Evolutionary conservation across 2,113 vertebrate genomes (phyloP).

Genomic region (Varanus salvator): DNA sequence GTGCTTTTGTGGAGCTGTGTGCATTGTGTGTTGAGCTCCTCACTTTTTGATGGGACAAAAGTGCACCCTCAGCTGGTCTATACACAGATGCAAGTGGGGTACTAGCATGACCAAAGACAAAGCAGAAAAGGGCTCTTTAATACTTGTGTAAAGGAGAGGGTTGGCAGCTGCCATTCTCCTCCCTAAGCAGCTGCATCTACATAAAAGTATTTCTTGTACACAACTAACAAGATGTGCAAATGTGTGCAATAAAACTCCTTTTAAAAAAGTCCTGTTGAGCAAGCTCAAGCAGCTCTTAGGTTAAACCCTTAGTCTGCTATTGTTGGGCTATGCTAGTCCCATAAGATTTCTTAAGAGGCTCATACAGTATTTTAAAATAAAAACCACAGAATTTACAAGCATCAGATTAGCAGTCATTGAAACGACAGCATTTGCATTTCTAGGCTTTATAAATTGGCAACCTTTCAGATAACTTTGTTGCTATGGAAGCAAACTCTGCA

Average conservation of each 20-base stretch:
- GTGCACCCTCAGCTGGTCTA: not conserved
- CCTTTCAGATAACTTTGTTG: conserved; percentile 34
- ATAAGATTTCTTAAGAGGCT: not conserved
- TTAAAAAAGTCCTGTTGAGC: no score
- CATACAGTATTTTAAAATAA: not conserved
- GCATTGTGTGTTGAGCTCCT: not conserved
- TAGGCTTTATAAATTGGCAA: not conserved
- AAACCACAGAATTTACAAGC: not conserved
- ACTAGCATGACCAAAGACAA: not conserved
- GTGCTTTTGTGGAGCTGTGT: not conserved
- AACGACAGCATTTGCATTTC: conserved; percentile 9
- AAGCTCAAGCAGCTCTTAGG: no score
- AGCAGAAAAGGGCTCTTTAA: not conserved
- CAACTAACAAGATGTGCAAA: not conserved
- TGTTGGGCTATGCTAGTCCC: not conserved
- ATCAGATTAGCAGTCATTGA: conserved; percentile 25
- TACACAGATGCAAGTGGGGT: not conserved
- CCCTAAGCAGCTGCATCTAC: not conserved
- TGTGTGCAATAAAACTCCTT: no score
- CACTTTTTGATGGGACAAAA: not conserved
- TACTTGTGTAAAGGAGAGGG: not conserved
- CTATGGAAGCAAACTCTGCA: conserved; percentile 48
- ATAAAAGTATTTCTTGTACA: not conserved
- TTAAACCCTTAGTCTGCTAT: not conserved
- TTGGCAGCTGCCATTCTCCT: not conserved